Evolutionary conservation across 2,797 vertebrate species (phyloP), one percentile per base, ranked within the genome.

Genomic region (Eremophila alpestris): DNA sequence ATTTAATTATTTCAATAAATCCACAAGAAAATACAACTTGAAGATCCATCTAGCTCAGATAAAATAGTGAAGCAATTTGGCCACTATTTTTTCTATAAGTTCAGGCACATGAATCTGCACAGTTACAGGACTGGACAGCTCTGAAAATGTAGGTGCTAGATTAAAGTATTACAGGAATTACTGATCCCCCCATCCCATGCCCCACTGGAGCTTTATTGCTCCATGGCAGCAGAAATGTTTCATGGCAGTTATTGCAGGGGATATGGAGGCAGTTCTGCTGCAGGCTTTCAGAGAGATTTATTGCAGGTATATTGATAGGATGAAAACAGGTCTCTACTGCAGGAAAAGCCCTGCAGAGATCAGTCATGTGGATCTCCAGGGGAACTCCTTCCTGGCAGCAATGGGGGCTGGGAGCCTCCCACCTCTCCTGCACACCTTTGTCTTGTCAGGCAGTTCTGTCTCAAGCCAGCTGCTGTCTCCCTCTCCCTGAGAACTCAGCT

Each of bases 1-100:
- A 29, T 90, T 70, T 85, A 82, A 67, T 34, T 80, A 9, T 75
- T 92, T 94, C 58, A 85, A 87, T 56, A 90, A 88, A 94, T 82
- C 73, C 54, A 79, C 41, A 34, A 29, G 21, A 54, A 94, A 90
- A 59, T 26, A 79, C 27, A 76, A 48, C 20, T 11, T 48, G 27
- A 12, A 77, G 29, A 51, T 55, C 19, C 19, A 23, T 11, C 27
- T 58, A 65, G 19, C 34, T 84, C 43, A 46, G n/a, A 38, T 24
- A 70, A 67, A 91, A 55, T 5, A 51, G 45, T 74, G 20, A n/a
- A 78, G 38, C 19, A 56, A n/a, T 86, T 60, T 54, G 34, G 17
- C 46, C 54, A 20, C 46, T 58, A 16, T 17, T 70, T 86, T 79
- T 38, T 58, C 20, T 51, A 52, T 65, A 90, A 87, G 43, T 75